phyloP scores from a whole-genome alignment of 2,888 invertebrate species.

The Plagiodera versicolora region DNA sequence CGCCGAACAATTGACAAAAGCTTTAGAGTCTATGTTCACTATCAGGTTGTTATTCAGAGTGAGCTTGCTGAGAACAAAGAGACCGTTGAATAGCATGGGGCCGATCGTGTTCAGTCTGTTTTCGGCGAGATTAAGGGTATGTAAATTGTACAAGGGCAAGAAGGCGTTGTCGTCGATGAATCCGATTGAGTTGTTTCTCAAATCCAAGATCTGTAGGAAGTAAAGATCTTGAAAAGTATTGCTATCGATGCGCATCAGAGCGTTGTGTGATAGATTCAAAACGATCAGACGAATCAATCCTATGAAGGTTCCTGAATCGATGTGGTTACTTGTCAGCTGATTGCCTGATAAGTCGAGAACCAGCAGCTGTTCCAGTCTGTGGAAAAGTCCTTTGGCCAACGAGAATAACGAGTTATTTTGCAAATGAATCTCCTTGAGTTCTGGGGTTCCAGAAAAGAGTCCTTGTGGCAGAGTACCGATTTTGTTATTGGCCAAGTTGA shows the following conservation, averaged over 20 bases:
- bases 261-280: conserved; percentile 82
- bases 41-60: conserved; percentile 85
- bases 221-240: conserved; percentile 85
- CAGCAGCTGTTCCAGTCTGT: conserved; percentile 79
- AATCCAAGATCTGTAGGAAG: conserved; percentile 81
- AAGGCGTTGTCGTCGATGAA: conserved; percentile 88
- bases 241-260: conserved; percentile 79
- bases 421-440: conserved; percentile 79
- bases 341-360: conserved; percentile 84
- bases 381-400: conserved; percentile 80
- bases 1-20: conserved; percentile 86
- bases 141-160: conserved; percentile 82
- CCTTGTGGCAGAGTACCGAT: conserved; percentile 79
- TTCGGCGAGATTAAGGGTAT: conserved; percentile 85
- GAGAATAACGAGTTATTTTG: conserved; percentile 84
- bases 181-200: conserved; percentile 86
- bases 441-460: conserved; percentile 78
- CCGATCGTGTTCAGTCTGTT: conserved; percentile 82
- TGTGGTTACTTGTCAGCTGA: conserved; percentile 80
- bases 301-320: conserved; percentile 82
- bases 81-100: conserved; percentile 78
- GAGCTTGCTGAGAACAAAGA: conserved; percentile 80
- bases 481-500: conserved; percentile 86
- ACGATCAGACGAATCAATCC: conserved; percentile 84
- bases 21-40: conserved; percentile 74